Evolutionary conservation across 2,797 vertebrate species (phyloP), one percentile per base, ranked within the genome.

Genomic region (Oceanodroma leucorhoa): DNA sequence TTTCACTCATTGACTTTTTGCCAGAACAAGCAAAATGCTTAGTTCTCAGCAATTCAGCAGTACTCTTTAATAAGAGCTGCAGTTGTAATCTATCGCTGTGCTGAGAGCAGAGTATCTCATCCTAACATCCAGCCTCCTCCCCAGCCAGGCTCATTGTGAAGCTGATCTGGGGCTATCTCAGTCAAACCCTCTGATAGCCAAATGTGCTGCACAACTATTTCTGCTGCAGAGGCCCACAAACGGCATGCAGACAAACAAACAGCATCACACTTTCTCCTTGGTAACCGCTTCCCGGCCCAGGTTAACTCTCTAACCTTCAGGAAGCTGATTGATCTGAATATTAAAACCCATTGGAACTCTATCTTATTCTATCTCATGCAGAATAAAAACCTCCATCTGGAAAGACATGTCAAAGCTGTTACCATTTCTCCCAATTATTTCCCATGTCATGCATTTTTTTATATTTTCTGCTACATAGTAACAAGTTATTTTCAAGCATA

Each of bases 1-100:
- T 96, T 97, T 96, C 93, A 92, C 43, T 72, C 87, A 60, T 40
- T 95, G 95, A 96, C 87, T 87, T 97, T 83, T 94, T 96, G 92
- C 92, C 93, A 95, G 79, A 92, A 76, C 34, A 40, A 89, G 85
- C 5, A 43, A 96, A 94, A 91, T 54, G 67, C 73, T 89, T 91
- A 53, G 38, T 92, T 93, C 82, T 90, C 70, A 91, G 69, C 82
- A 83, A 79, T 86, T 87, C 61, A 94, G 83, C 46, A 51, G 26
- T 9, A 41, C 20, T 94, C 18, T 71, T 83, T 58, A 72, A 23
- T n/a, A 79, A 73, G 30, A 75, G 16, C 41, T 77, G 66, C 1
- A 14, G 11, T 73, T 85, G n/a, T 58, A 77, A 95, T 51, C 57
- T 92, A 20, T 55, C 4, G 2, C 70, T 78, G n/a, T 18, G 15